Evolutionary conservation across 2,113 vertebrate species (phyloP), one percentile per base, ranked within the genome.

Genomic region (Phyllopteryx taeniolatus): DNA sequence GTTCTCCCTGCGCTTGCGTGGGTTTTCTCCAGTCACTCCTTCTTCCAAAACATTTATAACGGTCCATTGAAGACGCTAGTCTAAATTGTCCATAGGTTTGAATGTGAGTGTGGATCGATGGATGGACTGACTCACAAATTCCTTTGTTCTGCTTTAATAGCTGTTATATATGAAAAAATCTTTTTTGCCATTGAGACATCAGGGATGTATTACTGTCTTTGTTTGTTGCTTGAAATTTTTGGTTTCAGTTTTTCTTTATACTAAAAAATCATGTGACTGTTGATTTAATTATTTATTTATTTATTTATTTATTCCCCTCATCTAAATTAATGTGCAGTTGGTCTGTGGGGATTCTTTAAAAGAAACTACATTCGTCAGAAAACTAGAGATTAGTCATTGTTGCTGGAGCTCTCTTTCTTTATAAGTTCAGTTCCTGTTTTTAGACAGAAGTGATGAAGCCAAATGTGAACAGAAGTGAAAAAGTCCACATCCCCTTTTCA

Each of bases 401-500:
- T 69, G 33, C 62, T 12, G 53, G 63, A 79, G 67, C 43, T 64
- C 79, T 85, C 62, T 66, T 43, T 68, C 49, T 44, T 54, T 35
- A 39, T 69, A 13, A 13, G 44, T 57, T 3, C 19, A 73, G 73
- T 84, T 90, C 86, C 85, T 47, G 80, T 78, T 82, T 80, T 72
- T 57, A 68, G 77, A 65, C 35, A 70, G 14, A 56, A 60, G 64
- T 75, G 76, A 67, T 72, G 75, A 72, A 61, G 71, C 71, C 63
- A 13, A 35, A 60, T 56, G 70, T 33, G 62, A 81, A 85, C 83
- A 83, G 85, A 91, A 89, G 88, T 84, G 87, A 84, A 83, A 35
- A 89, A 83, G 81, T 82, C 88, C 90, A 87, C 88, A 88, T 91
- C 90, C 82, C 67, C 69, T 90, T 91, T 90, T 85, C 63, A 51